Base-by-base conservation (phyloP, 2,888 invertebrate genomes). In the Hedya salicella region DNA sequence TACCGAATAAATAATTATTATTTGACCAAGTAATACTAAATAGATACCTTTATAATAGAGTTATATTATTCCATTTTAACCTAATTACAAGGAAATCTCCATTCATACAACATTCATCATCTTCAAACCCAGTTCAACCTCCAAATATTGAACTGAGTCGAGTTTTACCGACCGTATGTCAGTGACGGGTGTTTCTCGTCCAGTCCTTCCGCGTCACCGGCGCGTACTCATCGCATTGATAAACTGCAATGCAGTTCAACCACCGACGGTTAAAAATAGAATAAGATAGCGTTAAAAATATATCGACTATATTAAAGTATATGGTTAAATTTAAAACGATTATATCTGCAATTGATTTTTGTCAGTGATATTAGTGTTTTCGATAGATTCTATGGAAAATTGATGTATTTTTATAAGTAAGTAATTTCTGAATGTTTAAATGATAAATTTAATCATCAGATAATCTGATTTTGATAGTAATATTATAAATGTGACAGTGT, bases 141-240 rank as follows among this genome's bases (percentile, higher is more conserved):
- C n/a, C n/a, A n/a, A n/a, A n/a, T n/a, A n/a, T n/a, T n/a, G 25
- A 25, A 3, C 36, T 36, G 9, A 9, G 36, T 2, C 6, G 36
- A 9, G 6, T 36, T 36, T 36, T 11, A 9, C 9, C 11, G 19
- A 46, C 21, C 2, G n/a, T 46, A 6, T 46, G 78, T 36, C 36
- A n/a, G n/a, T n/a, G n/a, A 11, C 9, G 0, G 78, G 77, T 76
- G 77, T 76, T 75, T 73, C 79, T 77, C 73, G 65, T 70, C 70
- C 76, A 79, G 78, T 78, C 78, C 76, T 81, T 77, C 85, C 82
- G 81, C 85, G 64, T 69, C 70, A 73, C 68, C 68, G 72, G 75
- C 71, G 78, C 72, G 74, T 71, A 75, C 83, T 81, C 79, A 76
- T 73, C 79, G 72, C 62, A 59, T 67, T 30, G 54, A 67, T 68